Evolutionary conservation across 2,888 invertebrate genomes (phyloP), one percentile per base, ranked within the genome.

Genomic region (Lysandra coridon): DNA sequence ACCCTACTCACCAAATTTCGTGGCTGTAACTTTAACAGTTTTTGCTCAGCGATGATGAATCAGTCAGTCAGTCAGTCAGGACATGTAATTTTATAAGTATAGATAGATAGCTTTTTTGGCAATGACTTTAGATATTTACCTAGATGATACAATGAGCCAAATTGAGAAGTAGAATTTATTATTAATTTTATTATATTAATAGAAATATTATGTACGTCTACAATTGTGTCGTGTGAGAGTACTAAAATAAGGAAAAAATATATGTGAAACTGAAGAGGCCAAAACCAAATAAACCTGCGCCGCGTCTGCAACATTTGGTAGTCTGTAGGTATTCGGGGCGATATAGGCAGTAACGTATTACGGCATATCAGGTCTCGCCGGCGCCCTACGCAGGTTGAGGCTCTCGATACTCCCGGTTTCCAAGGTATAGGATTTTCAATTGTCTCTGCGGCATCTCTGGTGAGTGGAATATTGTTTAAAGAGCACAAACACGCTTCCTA

Each of bases 361-460:
- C 90, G 89, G 87, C 92, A 93, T 88, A 93, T 89, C 89, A 91
- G 90, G 90, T 87, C 90, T 87, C 88, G 88, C 91, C 91, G 90
- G 91, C 91, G 88, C 86, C 87, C 87, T 87, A 85, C 89, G 90
- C 89, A 89, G 87, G 91, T 90, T 90, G 88, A 87, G 87, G 87
- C 85, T 86, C 85, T 83, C 80, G 79, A 78, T 79, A 77, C 80
- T 80, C 79, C 78, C 75, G 78, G 79, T 82, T 78, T 33, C 4
- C 62, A 30, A 62, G 57, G 73, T 57, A 78, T 37, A 75, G 74
- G 69, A 81, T 82, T 80, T 83, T 79, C 69, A 78, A 77, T 81
- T 80, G 84, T 81, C 76, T 73, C 60, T 78, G 82, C 81, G 81
- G 78, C 80, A 80, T 81, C 83, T 83, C 82, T 81, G 86, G 86